phyloP scores from a whole-genome alignment of 2,113 vertebrate genomes.

The Rhabdomys dilectus region DNA sequence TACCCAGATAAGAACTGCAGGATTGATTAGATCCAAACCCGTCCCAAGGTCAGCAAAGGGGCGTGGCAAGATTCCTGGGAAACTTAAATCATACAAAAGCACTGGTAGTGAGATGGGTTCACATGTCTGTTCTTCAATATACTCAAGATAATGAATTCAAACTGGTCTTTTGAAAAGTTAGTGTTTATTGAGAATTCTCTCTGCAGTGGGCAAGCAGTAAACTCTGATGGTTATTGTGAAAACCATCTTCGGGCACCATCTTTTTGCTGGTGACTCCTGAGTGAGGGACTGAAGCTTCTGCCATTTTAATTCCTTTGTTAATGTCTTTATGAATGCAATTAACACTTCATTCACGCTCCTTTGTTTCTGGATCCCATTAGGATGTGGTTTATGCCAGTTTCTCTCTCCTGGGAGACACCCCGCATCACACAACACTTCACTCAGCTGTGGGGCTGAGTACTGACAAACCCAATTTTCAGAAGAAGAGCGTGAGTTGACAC shows the following conservation, averaged over 20 bases:
- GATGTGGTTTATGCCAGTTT: conserved; percentile 85
- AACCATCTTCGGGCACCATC: conserved; percentile 55
- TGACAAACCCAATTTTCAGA: conserved; percentile 90
- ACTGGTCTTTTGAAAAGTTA: conserved; percentile 54
- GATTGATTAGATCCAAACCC: conserved; percentile 69
- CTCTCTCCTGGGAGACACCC: conserved; percentile 85
- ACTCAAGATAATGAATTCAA: background rate
- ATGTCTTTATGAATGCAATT: conserved; percentile 91
- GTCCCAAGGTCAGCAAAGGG: conserved; percentile 64
- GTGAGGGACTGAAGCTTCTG: conserved; percentile 81
- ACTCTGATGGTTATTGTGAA: conserved; percentile 57
- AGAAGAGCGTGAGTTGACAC: conserved; percentile 75
- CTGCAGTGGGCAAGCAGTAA: conserved; percentile 44
- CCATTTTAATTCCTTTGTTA: conserved; percentile 90
- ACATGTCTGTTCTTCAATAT: background rate
- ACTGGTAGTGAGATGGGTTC: background rate
- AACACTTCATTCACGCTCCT: conserved; percentile 90
- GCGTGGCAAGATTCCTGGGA: conserved; percentile 54
- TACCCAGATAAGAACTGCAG: conserved; percentile 60
- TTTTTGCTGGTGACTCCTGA: conserved; percentile 62
- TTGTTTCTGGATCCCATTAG: conserved; percentile 90
- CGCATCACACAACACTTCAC: conserved; percentile 80
- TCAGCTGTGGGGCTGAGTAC: conserved; percentile 87
- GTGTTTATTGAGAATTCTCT: conserved; percentile 50
- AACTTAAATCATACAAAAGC: conserved; percentile 61